These are phyloP conservation scores for Rousettus leschenaultii DNA, from an alignment of 2,113 vertebrate species.

Conservation along the genomic window DNA sequence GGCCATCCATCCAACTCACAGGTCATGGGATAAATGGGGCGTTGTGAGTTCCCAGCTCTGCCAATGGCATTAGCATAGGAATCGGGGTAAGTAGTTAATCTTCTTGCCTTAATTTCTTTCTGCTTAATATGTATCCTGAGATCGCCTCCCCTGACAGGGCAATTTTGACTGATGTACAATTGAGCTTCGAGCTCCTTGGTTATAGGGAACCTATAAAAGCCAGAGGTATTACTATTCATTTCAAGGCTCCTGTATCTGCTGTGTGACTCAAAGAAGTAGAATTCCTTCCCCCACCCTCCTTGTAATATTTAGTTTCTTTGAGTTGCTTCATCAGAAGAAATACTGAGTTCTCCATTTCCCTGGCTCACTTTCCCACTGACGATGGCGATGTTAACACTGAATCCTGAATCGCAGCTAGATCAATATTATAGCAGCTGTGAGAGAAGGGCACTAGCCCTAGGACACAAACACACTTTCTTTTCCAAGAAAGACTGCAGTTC, in stretches of 20 bases:
- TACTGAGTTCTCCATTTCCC: constrained; percentile 64
- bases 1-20: background rate
- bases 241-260: constrained; percentile 46
- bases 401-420: constrained; percentile 53
- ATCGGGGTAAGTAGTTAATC: constrained; percentile 29
- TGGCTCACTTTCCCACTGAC: constrained; percentile 60
- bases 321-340: constrained; percentile 66
- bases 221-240: constrained; percentile 34
- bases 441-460: constrained; percentile 28
- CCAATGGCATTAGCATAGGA: constrained; percentile 19
- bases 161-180: constrained; percentile 30
- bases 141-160: constrained; percentile 7
- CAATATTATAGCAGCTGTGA: constrained; percentile 64
- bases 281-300: constrained; percentile 29
- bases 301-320: constrained; percentile 61
- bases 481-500: constrained; percentile 77
- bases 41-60: background rate
- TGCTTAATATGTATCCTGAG: constrained; percentile 52
- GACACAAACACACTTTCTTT: constrained; percentile 67
- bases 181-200: background rate
- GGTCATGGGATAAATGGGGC: constrained; percentile 9
- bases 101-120: constrained; percentile 64
- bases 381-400: constrained; percentile 58
- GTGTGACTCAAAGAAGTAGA: background rate
- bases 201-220: constrained; percentile 18